Percentiles rank a stretch among this genome's conserved stretches.
These are phyloP conservation scores for Cephus rjabovi DNA, from an alignment of 2,888 invertebrate species.

Conservation along the genomic window DNA sequence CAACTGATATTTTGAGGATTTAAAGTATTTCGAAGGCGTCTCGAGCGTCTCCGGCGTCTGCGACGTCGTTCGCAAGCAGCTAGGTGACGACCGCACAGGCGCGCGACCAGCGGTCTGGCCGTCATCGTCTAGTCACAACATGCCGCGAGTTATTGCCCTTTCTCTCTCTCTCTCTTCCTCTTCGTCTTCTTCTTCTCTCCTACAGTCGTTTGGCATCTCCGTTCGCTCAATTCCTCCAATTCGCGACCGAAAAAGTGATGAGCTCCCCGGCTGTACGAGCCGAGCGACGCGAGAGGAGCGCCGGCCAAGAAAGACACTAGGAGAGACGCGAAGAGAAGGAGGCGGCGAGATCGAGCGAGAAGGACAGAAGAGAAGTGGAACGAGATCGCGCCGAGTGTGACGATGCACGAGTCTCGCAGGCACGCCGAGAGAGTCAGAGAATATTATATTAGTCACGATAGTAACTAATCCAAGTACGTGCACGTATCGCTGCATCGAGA, in stretches of 20 bases:
- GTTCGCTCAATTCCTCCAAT: conserved; percentile 48
- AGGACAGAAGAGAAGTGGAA: not conserved
- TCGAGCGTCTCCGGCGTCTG: too few relatives aligned
- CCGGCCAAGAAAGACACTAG: too few relatives aligned
- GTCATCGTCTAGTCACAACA: conserved; percentile 59
- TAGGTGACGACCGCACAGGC: conserved; percentile 14
- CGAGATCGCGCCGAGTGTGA: too few relatives aligned
- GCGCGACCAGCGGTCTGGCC: conserved; percentile 60
- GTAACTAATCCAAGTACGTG: too few relatives aligned
- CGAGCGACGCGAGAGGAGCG: not conserved
- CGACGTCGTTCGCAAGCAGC: too few relatives aligned
- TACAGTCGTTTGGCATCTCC: conserved; percentile 23
- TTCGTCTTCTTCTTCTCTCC: conserved; percentile 12
- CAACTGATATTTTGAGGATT: too few relatives aligned
- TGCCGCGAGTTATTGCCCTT: conserved; percentile 52
- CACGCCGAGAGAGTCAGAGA: too few relatives aligned
- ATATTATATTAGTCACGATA: too few relatives aligned
- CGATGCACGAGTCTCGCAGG: too few relatives aligned
- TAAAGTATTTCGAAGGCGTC: too few relatives aligned
- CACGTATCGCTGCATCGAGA: too few relatives aligned
- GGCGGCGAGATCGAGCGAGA: conserved; percentile 1
- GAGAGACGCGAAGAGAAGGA: conserved; percentile 3
- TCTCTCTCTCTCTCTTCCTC: conserved; percentile 26
- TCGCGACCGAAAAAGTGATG: conserved; percentile 47
- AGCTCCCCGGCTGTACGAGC: conserved; percentile 27